Conservation (phyloP, 2,113 vertebrate species). For the Pantherophis guttatus region DNA sequence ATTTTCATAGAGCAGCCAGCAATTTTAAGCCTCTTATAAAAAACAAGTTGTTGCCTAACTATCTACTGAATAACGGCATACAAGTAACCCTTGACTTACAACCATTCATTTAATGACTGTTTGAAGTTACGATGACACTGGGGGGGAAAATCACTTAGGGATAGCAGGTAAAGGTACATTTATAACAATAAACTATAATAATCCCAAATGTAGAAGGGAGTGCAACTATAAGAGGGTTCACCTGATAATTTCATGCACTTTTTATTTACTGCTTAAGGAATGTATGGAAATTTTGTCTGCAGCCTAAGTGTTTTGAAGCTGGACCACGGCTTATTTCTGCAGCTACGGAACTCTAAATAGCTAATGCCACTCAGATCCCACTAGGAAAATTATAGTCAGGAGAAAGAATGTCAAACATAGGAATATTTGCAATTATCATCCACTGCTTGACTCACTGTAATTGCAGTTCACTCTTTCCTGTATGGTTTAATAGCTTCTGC, state of each 20-base stretch:
- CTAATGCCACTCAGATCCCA: not conserved
- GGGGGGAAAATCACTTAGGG: not conserved
- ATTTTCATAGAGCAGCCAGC: not conserved
- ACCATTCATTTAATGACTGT: not conserved
- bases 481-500: not conserved
- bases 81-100: not conserved
- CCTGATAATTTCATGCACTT: not conserved
- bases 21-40: not conserved
- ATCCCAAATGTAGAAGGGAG: not conserved
- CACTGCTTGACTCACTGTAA: not conserved
- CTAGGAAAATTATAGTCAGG: not conserved
- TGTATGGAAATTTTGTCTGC: not conserved
- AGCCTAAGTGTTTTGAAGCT: accelerated
- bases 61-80: not conserved
- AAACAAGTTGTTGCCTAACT: not conserved
- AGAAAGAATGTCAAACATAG: not conserved
- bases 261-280: not conserved
- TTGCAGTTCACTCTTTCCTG: conserved; percentile 13
- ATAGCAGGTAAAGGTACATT: not conserved
- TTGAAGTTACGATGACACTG: not conserved
- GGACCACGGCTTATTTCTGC: not conserved
- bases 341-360: accelerated
- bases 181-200: not conserved
- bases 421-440: not conserved
- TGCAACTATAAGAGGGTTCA: not conserved